Conservation (phyloP, 2,888 invertebrate species). For the Eupithecia exiguata region DNA sequence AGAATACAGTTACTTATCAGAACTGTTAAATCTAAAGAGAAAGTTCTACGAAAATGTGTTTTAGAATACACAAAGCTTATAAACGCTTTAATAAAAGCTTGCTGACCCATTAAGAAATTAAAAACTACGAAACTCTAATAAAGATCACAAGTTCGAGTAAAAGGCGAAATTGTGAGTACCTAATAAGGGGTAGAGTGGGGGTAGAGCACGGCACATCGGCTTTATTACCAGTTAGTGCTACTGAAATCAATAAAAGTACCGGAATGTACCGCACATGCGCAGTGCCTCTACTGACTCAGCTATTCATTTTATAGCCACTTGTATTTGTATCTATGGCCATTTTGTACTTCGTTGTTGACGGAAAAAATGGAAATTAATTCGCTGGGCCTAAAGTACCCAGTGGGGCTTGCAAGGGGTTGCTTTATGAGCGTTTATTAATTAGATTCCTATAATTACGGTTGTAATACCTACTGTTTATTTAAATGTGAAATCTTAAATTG, state of each 20-base stretch:
- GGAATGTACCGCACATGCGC: conserved; percentile 85
- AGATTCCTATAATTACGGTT: conserved; percentile 13
- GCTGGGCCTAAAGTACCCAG: conserved; percentile 60
- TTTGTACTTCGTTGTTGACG: conserved; percentile 78
- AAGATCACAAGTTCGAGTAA: conserved; percentile 80
- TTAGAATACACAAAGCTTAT: neutral
- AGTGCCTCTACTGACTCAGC: conserved; percentile 78
- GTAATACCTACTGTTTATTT: neutral
- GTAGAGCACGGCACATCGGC: conserved; percentile 80
- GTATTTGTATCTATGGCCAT: conserved; percentile 82
- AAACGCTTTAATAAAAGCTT: conserved; percentile 1
- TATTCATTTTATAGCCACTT: conserved; percentile 83
- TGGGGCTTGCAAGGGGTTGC: conserved; percentile 55
- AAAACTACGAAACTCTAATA: conserved; percentile 54
- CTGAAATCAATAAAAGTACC: conserved; percentile 88
- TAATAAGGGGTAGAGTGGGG: conserved; percentile 79
- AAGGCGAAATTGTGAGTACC: conserved; percentile 77
- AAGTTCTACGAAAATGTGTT: neutral
- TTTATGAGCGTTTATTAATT: conserved; percentile 41
- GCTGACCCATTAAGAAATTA: conserved; percentile 41
- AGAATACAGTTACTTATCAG: neutral
- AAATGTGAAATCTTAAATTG: neutral
- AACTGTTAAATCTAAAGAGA: neutral
- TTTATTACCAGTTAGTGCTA: conserved; percentile 86
- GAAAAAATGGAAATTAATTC: conserved; percentile 74